Percentiles rank a stretch among this genome's conserved stretches.
Evolutionary conservation across 2,888 invertebrate species (phyloP).

Genomic region (Orchestes rusci): DNA sequence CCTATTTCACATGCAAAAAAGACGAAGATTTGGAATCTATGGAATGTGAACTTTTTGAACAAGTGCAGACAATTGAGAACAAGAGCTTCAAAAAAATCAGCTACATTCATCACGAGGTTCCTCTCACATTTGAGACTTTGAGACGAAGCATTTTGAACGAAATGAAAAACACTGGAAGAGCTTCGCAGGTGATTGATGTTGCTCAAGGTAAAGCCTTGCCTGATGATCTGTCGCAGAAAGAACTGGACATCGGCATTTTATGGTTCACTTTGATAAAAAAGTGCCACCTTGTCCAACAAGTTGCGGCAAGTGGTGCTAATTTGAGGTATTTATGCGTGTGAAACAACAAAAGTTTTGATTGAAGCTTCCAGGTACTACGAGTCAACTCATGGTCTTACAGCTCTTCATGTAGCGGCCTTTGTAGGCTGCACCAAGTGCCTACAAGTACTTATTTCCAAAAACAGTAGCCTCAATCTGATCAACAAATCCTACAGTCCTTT

Average conservation of each 20-base stretch:
- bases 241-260: slow-evolving; percentile 1
- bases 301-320: slow-evolving; percentile 1
- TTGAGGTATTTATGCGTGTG: too few species aligned
- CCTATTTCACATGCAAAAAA: too few species aligned
- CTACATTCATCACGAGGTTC: neutral
- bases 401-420: slow-evolving; percentile 70
- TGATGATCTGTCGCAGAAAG: neutral
- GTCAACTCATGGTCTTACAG: slow-evolving; percentile 61
- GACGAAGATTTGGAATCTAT: too few species aligned
- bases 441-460: slow-evolving; percentile 55
- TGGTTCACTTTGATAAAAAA: slow-evolving; percentile 4
- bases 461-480: slow-evolving; percentile 60
- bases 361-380: slow-evolving; percentile 51
- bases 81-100: slow-evolving; percentile 4
- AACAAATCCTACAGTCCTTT: slow-evolving; percentile 71
- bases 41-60: too few species aligned
- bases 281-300: neutral
- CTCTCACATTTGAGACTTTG: slow-evolving; percentile 3
- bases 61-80: slow-evolving; percentile 6
- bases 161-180: slow-evolving; percentile 2
- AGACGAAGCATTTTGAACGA: slow-evolving; percentile 7
- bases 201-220: neutral
- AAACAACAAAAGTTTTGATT: too few species aligned
- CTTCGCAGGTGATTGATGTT: neutral
- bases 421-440: slow-evolving; percentile 66